Evolutionary conservation across 2,797 vertebrate species (phyloP), one percentile per base, ranked within the genome.

Genomic region (Bradypodion pumilum): DNA sequence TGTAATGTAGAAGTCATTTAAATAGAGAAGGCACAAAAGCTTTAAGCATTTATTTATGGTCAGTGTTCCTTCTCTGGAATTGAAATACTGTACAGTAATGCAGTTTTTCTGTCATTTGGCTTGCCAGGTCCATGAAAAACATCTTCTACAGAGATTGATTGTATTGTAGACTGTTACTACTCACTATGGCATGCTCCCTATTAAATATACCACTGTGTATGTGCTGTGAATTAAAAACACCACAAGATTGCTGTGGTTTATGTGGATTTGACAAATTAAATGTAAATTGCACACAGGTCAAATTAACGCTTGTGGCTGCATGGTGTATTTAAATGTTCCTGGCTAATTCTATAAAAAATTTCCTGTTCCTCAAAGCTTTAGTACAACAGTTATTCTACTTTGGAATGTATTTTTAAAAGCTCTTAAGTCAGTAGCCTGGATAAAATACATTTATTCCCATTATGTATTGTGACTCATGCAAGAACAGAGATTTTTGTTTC

Each of bases 241-340:
- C 44, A 35, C 0, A 15, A 7, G 0, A 0, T 42, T 83, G 81
- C 68, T 37, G 0, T 74, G 37, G 72, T 13, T 81, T 83, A 62
- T 52, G 42, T n/a, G 74, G 66, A 60, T 83, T 81, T 83, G 52
- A 80, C 59, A 13, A 44, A 85, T 92, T 35, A 78, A 85, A 79
- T 70, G 44, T 2, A 44, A 44, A 40, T 66, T n/a, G 25, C 84
- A 1, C 84, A 37, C 65, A 69, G 21, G 27, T n/a, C 82, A 32
- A 2, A 76, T 1, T 60, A 0, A 76, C 13, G 78, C 85, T 85
- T 72, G 1, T 12, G 70, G 5, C 59, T n/a, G 2, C 52, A 4
- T 16, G 37, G 29, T 82, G 5, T 81, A 29, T 84, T 85, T 84
- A 81, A 59, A 56, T 35, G 62, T 74, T 5, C 65, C 21, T 9